These are phyloP conservation scores for Phalacrocorax carbo DNA, from an alignment of 2,113 vertebrate genomes.

Conservation along the genomic window DNA sequence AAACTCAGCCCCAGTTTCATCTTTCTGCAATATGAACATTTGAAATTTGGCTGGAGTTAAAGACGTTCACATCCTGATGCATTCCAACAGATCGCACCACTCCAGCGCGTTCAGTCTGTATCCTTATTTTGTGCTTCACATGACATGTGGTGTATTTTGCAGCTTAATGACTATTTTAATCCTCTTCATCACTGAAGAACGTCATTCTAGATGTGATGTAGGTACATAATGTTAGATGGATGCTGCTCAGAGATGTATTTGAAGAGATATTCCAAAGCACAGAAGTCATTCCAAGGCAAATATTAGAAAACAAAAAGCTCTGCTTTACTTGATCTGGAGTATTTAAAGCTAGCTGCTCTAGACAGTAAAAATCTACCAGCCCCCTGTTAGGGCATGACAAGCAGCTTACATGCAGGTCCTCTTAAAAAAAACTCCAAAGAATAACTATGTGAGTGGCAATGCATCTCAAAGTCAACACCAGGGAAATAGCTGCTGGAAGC, in stretches of 20 bases:
- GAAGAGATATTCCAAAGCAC: background rate
- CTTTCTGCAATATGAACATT: background rate
- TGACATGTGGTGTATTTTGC: background rate
- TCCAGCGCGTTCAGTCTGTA: background rate
- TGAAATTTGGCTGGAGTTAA: background rate
- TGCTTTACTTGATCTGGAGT: background rate
- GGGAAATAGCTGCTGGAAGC: background rate
- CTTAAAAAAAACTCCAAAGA: background rate
- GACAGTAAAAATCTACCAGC: background rate
- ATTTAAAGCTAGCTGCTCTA: background rate
- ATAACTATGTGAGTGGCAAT: background rate
- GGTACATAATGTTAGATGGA: background rate
- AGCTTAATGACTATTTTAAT: slow-evolving; percentile 7
- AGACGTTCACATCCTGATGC: background rate
- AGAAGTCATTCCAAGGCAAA: background rate
- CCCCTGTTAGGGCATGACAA: background rate
- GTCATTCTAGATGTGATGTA: background rate
- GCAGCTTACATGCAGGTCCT: background rate
- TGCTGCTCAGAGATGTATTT: background rate
- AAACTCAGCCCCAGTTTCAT: background rate
- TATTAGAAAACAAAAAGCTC: background rate
- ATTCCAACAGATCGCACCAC: background rate
- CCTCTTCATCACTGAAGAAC: background rate
- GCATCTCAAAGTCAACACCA: background rate
- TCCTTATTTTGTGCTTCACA: background rate